Evolutionary conservation across 2,797 vertebrate species (phyloP).

Genomic region (Enteromius afrohamiltoni): DNA sequence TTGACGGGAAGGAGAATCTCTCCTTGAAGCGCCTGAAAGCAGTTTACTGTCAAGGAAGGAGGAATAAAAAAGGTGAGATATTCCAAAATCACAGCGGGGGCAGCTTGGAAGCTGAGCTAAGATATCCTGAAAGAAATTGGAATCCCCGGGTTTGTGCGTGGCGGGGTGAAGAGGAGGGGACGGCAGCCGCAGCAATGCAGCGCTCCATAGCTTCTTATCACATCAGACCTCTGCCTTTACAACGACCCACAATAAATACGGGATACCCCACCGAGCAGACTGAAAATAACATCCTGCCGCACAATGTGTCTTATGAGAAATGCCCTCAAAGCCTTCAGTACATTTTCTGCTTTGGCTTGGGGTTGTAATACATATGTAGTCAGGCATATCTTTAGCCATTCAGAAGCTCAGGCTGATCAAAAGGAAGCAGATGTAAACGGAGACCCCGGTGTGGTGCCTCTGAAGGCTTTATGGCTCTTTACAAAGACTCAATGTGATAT

Average conservation of each 20-base stretch:
- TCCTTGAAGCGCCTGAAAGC: conserved; percentile 62
- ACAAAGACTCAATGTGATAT: conserved; percentile 46
- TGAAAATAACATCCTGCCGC: conserved; percentile 53
- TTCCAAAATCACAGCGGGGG: conserved; percentile 62
- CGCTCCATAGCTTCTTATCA: conserved; percentile 57
- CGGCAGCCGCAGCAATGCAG: conserved; percentile 16
- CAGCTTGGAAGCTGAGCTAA: conserved; percentile 57
- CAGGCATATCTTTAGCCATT: conserved; percentile 45
- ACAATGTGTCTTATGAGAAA: conserved; percentile 43
- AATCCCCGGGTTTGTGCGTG: conserved; percentile 53
- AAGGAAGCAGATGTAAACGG: conserved; percentile 42
- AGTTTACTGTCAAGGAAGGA: conserved; percentile 57
- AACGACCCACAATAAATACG: conserved; percentile 53
- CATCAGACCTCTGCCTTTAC: conserved; percentile 61
- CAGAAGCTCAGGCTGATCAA: conserved; percentile 35
- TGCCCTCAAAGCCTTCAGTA: conserved; percentile 37
- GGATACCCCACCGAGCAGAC: conserved; percentile 51
- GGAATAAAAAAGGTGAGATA: conserved; percentile 52
- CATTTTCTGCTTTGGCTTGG: conserved; percentile 43
- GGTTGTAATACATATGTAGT: conserved; percentile 46
- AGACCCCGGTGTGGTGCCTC: conserved; percentile 23
- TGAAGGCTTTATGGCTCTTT: conserved; percentile 21
- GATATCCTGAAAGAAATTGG: conserved; percentile 67
- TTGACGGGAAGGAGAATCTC: conserved; percentile 59
- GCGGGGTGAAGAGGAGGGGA: conserved; percentile 30